Conservation (phyloP, 2,797 vertebrate genomes). For the Eidolon dupreanum region DNA sequence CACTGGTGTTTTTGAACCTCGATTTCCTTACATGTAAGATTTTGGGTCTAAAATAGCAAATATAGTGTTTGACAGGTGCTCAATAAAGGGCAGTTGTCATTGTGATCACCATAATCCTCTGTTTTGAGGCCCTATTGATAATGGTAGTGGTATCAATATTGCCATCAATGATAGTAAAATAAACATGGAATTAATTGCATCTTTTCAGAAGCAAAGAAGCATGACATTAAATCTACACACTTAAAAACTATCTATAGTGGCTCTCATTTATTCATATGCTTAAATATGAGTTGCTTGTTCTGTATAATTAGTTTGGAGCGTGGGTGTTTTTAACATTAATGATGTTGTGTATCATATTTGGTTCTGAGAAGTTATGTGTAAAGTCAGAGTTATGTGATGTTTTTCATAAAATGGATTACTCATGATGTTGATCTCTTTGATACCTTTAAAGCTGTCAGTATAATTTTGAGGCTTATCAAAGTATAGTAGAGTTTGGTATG, state of each 20-base stretch:
- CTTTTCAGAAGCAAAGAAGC: constrained; percentile 35
- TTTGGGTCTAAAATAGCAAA: not conserved
- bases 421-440: not conserved
- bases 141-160: not conserved
- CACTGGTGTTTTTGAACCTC: not conserved
- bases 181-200: not conserved
- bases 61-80: not conserved
- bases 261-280: not conserved
- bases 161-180: not conserved
- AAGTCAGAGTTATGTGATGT: not conserved
- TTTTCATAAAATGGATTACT: constrained; percentile 34
- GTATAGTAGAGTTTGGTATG: not conserved
- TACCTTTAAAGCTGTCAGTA: not conserved
- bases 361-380: constrained; percentile 24
- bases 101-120: not conserved
- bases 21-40: not conserved
- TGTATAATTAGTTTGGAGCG: not conserved
- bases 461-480: constrained; percentile 39
- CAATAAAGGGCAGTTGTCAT: not conserved
- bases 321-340: constrained; percentile 23
- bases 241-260: not conserved
- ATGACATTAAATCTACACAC: not conserved
- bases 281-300: not conserved
- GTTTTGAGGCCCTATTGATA: not conserved
- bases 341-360: not conserved